Evolutionary conservation across 2,888 invertebrate genomes (phyloP).

Genomic region (Hypomecis punctinalis): DNA sequence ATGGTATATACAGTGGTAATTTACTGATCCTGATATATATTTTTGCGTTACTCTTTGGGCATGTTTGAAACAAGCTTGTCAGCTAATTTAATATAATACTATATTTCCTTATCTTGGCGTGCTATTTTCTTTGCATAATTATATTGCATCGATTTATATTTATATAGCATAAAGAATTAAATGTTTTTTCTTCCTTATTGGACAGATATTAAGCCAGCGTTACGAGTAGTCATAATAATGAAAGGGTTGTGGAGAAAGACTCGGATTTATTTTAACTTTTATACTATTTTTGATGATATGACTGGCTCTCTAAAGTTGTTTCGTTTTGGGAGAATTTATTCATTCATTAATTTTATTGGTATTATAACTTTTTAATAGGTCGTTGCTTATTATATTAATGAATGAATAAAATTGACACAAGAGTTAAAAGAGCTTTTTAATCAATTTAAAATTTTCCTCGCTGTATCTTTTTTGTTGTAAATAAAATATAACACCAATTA

Average conservation of each 20-base stretch:
- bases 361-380: constrained; percentile 11
- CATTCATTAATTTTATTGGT: constrained; percentile 33
- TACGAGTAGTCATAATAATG: constrained; percentile 26
- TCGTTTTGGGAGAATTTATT: constrained; percentile 24
- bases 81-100: too few species aligned
- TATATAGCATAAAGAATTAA: constrained; percentile 31
- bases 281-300: constrained; percentile 20
- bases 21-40: neutral
- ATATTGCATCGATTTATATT: constrained; percentile 22
- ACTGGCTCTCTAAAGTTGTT: constrained; percentile 37
- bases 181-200: constrained; percentile 33
- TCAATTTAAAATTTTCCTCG: constrained; percentile 33
- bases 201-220: constrained; percentile 32
- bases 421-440: constrained; percentile 57
- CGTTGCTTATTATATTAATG: constrained; percentile 7
- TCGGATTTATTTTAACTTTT: constrained; percentile 49
- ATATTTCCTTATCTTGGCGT: constrained; percentile 1
- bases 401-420: constrained; percentile 44
- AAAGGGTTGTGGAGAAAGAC: constrained; percentile 83
- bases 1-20: neutral
- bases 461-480: constrained; percentile 38
- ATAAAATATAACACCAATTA: constrained; percentile 61
- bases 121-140: constrained; percentile 27
- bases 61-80: neutral
- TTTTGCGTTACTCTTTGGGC: too few species aligned